Evolutionary conservation across 2,888 invertebrate species (phyloP), one percentile per base, ranked within the genome.

Genomic region (Philereme transversata): DNA sequence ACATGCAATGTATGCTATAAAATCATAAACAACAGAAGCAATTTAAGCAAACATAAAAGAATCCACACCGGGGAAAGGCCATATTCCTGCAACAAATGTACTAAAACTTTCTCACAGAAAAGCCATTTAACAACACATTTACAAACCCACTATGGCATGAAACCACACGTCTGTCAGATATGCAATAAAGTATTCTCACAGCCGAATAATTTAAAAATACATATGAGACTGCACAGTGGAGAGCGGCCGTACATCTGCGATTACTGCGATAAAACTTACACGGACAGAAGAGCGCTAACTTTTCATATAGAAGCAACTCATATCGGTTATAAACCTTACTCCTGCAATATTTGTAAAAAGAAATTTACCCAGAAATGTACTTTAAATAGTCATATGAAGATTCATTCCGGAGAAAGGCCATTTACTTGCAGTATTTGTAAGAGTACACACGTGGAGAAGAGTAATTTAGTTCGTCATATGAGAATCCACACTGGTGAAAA

Each of bases 1-100:
- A 43, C 10, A 8, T 43, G 43, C n/a, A 10, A 43, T 10, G n/a
- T 43, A 10, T 43, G 43, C 10, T 10, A 43, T 10, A 43, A 43
- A n/a, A 10, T 5, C 4, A 10, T 43, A 10, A 5, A n/a, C 2
- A 10, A 43, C 10, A n/a, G 43, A 10, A 43, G 43, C 5, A 43
- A 43, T 10, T 10, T 48, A 48, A 35, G 35, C 9, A 34, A 48
- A 48, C 48, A 35, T 5, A 48, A 48, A 34, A 9, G 33, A 5
- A 33, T 48, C n/a, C 35, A 43, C 43, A 43, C 43, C 4, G 43
- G 43, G 10, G 43, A 43, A 43, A n/a, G 43, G 10, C 43, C 43
- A 43, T 43, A 43, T 10, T 8, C 11, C 35, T 41, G 38, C n/a
- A 40, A 33, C 7, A 4, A 10, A 5, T 51, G 48, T 38, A 43